Evolutionary conservation across 2,888 invertebrate species (phyloP), one percentile per base, ranked within the genome.

Genomic region (Pecten maximus): DNA sequence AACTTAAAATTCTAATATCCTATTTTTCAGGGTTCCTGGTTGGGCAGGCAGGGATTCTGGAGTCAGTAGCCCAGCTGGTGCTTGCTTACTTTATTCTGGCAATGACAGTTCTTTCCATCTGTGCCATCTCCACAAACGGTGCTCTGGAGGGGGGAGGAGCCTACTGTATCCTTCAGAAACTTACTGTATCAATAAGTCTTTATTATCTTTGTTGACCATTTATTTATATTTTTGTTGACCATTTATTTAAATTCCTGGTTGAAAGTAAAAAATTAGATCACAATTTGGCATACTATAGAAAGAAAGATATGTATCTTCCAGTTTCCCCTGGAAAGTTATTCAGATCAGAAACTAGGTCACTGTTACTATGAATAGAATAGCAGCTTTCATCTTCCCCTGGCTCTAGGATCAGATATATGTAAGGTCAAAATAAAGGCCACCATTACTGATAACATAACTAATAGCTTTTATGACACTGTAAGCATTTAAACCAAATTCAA

Each of bases 131-230:
- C 1, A 99, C 99, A 48, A 99, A 99, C 97, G 99, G 99, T 35
- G 99, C 99, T 40, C 98, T 99, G 0, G 99, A 99, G 97, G 99
- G 99, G 15, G 99, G 99, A 0, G 99, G 99, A 23, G 99, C 99
- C 86, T 99, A 99, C 96, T 99, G 99, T 99, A 98, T 98, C 98
- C 97, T 97, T 96, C 19, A 19, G 8, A 44, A 12, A 44, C n/a
- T n/a, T n/a, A n/a, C n/a, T n/a, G n/a, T n/a, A n/a, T n/a, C n/a
- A n/a, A n/a, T n/a, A n/a, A n/a, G n/a, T n/a, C n/a, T n/a, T n/a
- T n/a, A n/a, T n/a, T n/a, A n/a, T n/a, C n/a, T n/a, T n/a, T 48
- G 48, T 48, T 48, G 40, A 88, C 16, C 88, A 86, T 39, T 15
- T 86, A 39, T 15, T 15, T 86, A 86, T 1, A n/a, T n/a, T n/a